These are phyloP conservation scores for Synergus japonicus DNA, from an alignment of 2,888 invertebrate species.

Conservation along the genomic window DNA sequence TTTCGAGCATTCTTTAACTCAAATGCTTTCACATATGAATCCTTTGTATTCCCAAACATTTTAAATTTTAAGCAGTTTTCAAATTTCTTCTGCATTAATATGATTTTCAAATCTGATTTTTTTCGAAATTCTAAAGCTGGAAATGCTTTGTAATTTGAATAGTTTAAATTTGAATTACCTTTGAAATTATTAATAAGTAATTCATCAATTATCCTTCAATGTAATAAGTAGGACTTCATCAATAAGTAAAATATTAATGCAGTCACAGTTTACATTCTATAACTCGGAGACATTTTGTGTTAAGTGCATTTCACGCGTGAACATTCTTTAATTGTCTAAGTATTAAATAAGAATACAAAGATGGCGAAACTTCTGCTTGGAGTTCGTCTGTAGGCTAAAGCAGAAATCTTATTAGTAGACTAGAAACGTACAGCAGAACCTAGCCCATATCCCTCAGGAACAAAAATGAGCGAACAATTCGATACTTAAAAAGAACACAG, in stretches of 20 bases:
- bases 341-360: conserved; percentile 37
- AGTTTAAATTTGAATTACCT: not conserved
- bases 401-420: conserved; percentile 33
- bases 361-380: conserved; percentile 39
- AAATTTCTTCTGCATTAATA: not conserved
- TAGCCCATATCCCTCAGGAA: conserved; percentile 28
- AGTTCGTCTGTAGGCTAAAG: conserved; percentile 36
- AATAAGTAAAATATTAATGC: not conserved
- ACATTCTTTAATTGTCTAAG: conserved; percentile 19
- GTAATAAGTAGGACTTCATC: not conserved
- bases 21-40: not conserved
- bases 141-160: not conserved
- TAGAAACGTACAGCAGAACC: conserved; percentile 37
- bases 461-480: conserved; percentile 26
- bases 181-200: not conserved
- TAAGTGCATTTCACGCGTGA: conserved; percentile 34
- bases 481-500: conserved; percentile 5
- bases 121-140: not conserved
- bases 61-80: not conserved
- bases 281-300: conserved; percentile 18
- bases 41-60: not conserved
- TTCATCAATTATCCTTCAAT: too few species aligned
- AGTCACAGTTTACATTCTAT: conserved; percentile 30
- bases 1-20: too few species aligned
- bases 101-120: not conserved